These are phyloP conservation scores for Drosophila kurseongensis DNA, from an alignment of 1,140 invertebrate genomes.

Conservation along the genomic window DNA sequence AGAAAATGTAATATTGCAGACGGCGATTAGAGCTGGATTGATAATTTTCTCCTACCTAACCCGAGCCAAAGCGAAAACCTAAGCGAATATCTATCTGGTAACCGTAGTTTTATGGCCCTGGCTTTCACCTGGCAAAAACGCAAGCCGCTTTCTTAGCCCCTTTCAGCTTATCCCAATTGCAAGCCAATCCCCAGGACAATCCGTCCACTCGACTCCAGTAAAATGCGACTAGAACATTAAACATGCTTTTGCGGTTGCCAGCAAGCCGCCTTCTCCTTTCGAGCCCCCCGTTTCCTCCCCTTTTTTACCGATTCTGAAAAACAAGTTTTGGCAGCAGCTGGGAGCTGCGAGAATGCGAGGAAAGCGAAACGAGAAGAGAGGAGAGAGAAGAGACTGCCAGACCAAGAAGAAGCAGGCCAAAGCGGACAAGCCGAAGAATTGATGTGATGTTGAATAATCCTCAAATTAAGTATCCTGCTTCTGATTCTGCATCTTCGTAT, in stretches of 20 bases:
- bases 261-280: background rate
- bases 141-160: conserved; percentile 2
- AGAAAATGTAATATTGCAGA: background rate
- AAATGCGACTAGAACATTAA: conserved; percentile 46
- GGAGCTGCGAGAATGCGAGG: conserved; percentile 51
- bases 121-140: conserved; percentile 19
- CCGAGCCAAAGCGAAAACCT: background rate
- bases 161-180: conserved; percentile 6
- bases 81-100: background rate
- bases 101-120: conserved; percentile 20
- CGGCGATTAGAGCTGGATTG: too few species aligned
- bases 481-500: background rate
- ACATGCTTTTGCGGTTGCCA: conserved; percentile 55
- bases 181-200: conserved; percentile 22
- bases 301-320: conserved; percentile 21
- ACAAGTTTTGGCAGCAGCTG: conserved; percentile 63
- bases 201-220: conserved; percentile 6
- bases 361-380: conserved; percentile 29
- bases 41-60: background rate
- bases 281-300: background rate
- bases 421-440: conserved; percentile 20
- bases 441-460: conserved; percentile 48
- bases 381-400: background rate
- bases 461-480: conserved; percentile 42
- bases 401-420: conserved; percentile 4